These are phyloP conservation scores for Trachymyrmex septentrionalis DNA, from an alignment of 1,140 invertebrate genomes.

Conservation along the genomic window DNA sequence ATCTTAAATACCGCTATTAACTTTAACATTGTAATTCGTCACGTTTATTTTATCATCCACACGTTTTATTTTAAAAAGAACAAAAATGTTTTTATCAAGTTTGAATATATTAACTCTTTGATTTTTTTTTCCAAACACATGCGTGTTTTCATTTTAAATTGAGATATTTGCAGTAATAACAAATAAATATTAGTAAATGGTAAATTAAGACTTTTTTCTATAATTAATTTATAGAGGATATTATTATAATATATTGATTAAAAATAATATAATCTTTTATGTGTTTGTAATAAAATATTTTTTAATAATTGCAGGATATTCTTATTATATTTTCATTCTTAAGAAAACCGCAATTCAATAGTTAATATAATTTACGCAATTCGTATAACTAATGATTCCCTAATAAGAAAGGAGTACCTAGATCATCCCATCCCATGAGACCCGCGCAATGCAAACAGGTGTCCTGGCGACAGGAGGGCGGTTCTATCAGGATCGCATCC, in stretches of 20 bases:
- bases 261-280: not conserved
- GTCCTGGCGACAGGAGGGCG: slow-evolving; percentile 72
- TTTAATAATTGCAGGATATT: not conserved
- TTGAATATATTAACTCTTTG: not conserved
- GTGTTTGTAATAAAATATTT: not conserved
- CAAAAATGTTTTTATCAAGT: no score
- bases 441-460: not conserved
- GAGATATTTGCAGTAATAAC: not conserved
- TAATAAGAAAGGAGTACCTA: slow-evolving; percentile 16
- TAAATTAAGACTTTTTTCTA: not conserved
- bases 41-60: not conserved
- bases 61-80: not conserved
- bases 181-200: not conserved
- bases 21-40: not conserved
- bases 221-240: not conserved
- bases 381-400: slow-evolving; percentile 36
- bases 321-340: not conserved
- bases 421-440: slow-evolving; percentile 11
- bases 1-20: not conserved
- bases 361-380: not conserved
- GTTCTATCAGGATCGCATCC: slow-evolving; percentile 69
- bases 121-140: not conserved
- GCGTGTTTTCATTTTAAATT: not conserved
- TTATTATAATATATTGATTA: not conserved
- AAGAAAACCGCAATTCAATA: not conserved